Base-by-base conservation (phyloP, 1,140 invertebrate species). In the Drosophila elegans region DNA sequence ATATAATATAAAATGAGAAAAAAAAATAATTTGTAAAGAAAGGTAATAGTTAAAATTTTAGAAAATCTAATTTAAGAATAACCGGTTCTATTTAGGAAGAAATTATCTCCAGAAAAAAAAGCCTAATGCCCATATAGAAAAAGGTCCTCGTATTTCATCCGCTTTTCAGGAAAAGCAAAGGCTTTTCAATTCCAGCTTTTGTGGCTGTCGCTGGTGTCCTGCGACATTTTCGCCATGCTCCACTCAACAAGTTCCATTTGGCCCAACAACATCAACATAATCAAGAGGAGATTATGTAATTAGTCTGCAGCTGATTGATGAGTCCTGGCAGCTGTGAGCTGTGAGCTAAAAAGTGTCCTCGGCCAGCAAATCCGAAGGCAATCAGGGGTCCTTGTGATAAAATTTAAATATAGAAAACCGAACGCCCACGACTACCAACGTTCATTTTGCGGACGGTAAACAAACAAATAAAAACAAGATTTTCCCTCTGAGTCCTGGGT, bases 241-340 rank as follows among this genome's bases (percentile, higher is more conserved):
- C 61, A 66, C 72, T 75, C 73, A 75, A 75, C 60, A 75, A 75
- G 73, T 75, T 75, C 53, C 45, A 66, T 52, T 66, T 75, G 41
- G 41, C 56, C 44, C 52, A 74, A 54, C 25, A 51, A 51, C 61
- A 45, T 72, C 71, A 76, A 80, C 78, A 91, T 91, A 90, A 90
- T 91, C 83, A 91, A 91, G 90, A 91, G 81, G 73, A 91, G 90
- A 92, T 91, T 91, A 92, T 91, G 91, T 92, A 92, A 91, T 91
- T 91, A 91, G 91, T 91, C 90, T 91, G 91, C 81, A 91, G 75
- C 90, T 91, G 91, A 91, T 91, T 91, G 91, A 91, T 91, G 91
- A 91, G 90, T 82, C 72, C 84, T 89, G 84, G 76, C 84, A 89
- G 84, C 67, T 79, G 76, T 72, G 76, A 89, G 84, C 67, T 79